Evolutionary conservation across 2,888 invertebrate genomes (phyloP).

Genomic region (Caenorhabditis sinica): DNA sequence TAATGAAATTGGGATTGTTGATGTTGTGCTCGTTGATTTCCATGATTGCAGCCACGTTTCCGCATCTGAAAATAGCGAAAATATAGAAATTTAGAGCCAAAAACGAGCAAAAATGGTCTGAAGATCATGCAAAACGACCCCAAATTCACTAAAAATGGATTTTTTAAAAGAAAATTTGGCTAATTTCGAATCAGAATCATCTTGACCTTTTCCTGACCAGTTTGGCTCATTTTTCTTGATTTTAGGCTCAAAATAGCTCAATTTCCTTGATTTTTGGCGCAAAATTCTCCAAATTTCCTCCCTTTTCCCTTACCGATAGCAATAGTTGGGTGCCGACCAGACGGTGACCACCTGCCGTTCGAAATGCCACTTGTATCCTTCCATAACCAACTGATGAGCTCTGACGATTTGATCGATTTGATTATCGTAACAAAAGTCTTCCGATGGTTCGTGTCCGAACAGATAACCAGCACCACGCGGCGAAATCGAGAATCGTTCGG

Average conservation of each 20-base stretch:
- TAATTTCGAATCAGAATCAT: no score
- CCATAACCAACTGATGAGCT: constrained; percentile 99
- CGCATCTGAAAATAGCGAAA: constrained; percentile 88
- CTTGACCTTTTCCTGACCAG: background rate
- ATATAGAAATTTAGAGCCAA: background rate
- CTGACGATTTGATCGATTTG: constrained; percentile 94
- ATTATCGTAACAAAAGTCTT: constrained; percentile 94
- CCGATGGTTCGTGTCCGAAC: constrained; percentile 97
- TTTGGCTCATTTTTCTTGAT: no score
- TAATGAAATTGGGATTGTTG: background rate
- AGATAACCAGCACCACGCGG: constrained; percentile 98
- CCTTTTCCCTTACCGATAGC: constrained; percentile 89
- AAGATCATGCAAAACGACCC: background rate
- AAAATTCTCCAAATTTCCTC: constrained; percentile 84
- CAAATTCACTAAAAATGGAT: background rate
- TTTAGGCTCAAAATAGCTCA: background rate
- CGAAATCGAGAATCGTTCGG: constrained; percentile 91
- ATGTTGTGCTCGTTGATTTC: constrained; percentile 94
- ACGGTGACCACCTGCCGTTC: constrained; percentile 97
- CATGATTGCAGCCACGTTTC: constrained; percentile 98
- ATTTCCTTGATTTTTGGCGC: background rate
- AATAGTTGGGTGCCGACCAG: constrained; percentile 99
- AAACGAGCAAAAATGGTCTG: no score
- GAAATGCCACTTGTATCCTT: constrained; percentile 99
- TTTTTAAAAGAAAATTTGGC: background rate